Base-by-base conservation (phyloP, 2,888 invertebrate species). In the Melanostoma mellinum region DNA sequence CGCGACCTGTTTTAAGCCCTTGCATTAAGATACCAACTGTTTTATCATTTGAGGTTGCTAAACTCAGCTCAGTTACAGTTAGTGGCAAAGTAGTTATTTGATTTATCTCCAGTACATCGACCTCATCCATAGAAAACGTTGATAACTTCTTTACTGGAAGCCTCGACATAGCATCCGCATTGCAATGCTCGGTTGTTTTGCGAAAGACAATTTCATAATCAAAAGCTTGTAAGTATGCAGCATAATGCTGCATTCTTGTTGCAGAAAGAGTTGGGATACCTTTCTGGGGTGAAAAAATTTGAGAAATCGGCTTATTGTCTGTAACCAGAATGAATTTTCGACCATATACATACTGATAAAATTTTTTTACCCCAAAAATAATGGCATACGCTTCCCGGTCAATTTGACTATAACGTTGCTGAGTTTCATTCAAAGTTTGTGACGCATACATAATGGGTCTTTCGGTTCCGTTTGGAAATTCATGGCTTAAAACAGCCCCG, bases 291-390 rank as follows among this genome's bases (percentile, higher is more conserved):
- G 85, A 73, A 63, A 87, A 77, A 35, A 86, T 85, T 46, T 86
- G 85, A 0, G 72, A 50, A 6, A 88, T 48, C 0, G 88, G 85
- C 33, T 86, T 86, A 53, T 88, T 86, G 63, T 88, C 87, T 2
- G 87, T 87, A 6, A 85, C 53, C 1, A 88, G 35, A 6, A 52
- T 81, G 48, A 88, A 87, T 50, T 80, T 74, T 6, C 85, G 78
- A 3, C 91, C 91, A 77, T 86, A 89, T 0, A 92, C 33, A 84
- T 90, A 92, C 8, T 89, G 86, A 73, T 89, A 87, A 85, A 92
- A 92, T 84, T 88, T 88, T 33, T 87, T 86, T 1, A 91, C 86
- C 0, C 88, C 89, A 74, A 86, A 92, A 32, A 90, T 85, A 4
- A 91, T 86, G 3, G 88, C 87, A n/a, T 89, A 86, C 0, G 89